Percentiles rank a stretch among this genome's conserved stretches.
Evolutionary conservation across 2,113 vertebrate genomes (phyloP).

Genomic region (Uropsilus gracilis): DNA sequence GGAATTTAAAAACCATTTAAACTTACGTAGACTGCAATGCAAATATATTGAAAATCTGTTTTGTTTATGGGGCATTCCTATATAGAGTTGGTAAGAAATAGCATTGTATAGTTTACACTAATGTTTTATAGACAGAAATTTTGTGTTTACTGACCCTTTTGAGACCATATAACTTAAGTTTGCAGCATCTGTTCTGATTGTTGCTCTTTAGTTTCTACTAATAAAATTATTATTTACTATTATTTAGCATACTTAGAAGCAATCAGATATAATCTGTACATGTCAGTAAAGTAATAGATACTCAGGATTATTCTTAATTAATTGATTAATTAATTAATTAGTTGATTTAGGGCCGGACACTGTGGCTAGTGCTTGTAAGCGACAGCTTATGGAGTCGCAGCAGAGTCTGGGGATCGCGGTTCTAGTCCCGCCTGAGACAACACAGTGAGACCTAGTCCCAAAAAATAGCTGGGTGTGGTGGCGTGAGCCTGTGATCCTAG

Average conservation of each 20-base stretch:
- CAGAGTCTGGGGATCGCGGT: too few species aligned
- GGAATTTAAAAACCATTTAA: not conserved
- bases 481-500: too few species aligned
- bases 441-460: too few species aligned
- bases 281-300: conserved; percentile 21
- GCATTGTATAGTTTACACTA: not conserved
- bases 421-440: too few species aligned
- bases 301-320: conserved; percentile 6
- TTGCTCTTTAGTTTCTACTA: not conserved
- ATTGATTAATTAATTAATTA: too few species aligned
- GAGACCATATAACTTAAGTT: not conserved
- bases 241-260: conserved; percentile 8
- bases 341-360: too few species aligned
- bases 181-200: not conserved
- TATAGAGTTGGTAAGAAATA: not conserved
- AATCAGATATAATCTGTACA: not conserved
- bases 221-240: too few species aligned
- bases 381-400: too few species aligned
- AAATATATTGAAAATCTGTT: conserved; percentile 20
- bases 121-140: conserved; percentile 7
- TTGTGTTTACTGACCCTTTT: not conserved
- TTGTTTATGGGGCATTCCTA: conserved; percentile 2
- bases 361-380: too few species aligned
- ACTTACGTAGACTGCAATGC: conserved; percentile 30
- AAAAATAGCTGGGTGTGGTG: too few species aligned